phyloP scores from a whole-genome alignment of 2,888 invertebrate species.

The Pseudococcus viburni region DNA sequence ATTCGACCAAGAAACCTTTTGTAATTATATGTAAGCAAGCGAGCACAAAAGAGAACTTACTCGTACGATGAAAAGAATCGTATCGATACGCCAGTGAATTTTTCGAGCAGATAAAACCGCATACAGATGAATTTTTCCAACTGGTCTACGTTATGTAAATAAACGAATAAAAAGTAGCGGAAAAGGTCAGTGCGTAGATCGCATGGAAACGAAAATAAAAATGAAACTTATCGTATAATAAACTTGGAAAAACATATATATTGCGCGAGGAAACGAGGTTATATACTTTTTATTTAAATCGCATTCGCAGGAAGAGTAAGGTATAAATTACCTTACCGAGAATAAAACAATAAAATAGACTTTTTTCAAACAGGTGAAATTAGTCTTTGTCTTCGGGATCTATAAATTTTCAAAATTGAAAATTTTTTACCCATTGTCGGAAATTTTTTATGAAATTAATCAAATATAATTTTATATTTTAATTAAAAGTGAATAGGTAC shows the following conservation, averaged over 20 bases:
- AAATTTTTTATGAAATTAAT: too few species aligned
- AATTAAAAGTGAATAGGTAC: too few species aligned
- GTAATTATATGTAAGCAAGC: constrained; percentile 20
- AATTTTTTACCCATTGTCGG: background rate
- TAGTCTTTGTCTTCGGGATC: background rate
- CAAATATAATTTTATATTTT: too few species aligned
- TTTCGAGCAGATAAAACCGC: constrained; percentile 7
- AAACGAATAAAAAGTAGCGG: constrained; percentile 21
- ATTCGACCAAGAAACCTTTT: constrained; percentile 30
- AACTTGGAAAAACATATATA: background rate
- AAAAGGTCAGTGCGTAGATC: constrained; percentile 16
- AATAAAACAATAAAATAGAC: background rate
- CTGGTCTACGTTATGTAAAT: constrained; percentile 12
- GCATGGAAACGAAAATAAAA: background rate
- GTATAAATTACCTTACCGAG: constrained; percentile 19
- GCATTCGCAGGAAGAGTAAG: background rate
- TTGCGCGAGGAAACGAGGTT: background rate
- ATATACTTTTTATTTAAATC: constrained; percentile 24
- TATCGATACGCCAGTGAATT: constrained; percentile 1
- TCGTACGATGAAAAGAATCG: constrained; percentile 7
- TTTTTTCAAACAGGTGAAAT: background rate
- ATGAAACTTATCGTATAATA: constrained; percentile 38
- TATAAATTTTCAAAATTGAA: background rate
- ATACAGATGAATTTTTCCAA: constrained; percentile 29
- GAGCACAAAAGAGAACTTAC: background rate